Percentiles rank a stretch among this genome's conserved stretches.
Evolutionary conservation across 2,888 invertebrate species (phyloP).

Genomic region (Nephrotoma guestfalica): DNA sequence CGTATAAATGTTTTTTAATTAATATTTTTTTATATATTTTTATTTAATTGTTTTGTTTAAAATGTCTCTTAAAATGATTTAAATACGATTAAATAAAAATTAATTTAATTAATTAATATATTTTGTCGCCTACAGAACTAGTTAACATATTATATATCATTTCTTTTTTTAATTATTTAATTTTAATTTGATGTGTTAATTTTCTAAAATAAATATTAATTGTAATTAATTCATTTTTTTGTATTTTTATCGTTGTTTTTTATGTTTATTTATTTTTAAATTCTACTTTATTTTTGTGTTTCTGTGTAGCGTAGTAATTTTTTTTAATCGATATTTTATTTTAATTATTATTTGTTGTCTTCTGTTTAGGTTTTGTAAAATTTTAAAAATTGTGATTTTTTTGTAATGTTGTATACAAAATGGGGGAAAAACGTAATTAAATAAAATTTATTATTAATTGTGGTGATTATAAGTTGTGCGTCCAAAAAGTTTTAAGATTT

Average conservation of each 20-base stretch:
- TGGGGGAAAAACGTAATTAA: background rate
- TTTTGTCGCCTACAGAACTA: slow-evolving; percentile 28
- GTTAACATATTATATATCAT: slow-evolving; percentile 27
- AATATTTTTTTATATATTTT: background rate
- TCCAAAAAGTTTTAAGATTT: background rate
- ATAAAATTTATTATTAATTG: background rate
- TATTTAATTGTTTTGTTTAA: background rate
- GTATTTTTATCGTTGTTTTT: background rate
- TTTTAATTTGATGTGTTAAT: background rate
- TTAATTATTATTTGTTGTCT: background rate
- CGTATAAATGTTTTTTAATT: background rate
- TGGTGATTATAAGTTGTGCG: background rate
- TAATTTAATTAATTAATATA: background rate
- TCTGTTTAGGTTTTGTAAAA: background rate
- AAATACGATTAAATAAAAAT: slow-evolving; percentile 1
- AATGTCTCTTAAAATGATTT: background rate
- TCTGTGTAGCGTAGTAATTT: background rate
- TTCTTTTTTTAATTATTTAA: slow-evolving; percentile 1
- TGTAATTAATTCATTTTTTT: background rate
- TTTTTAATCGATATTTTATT: background rate
- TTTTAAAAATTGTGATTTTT: background rate
- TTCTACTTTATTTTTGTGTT: background rate
- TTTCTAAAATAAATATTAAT: background rate
- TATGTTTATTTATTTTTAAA: background rate
- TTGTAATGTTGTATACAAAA: background rate